phyloP scores from a whole-genome alignment of 2,113 vertebrate species.

The Cephalopterus ornatus region DNA sequence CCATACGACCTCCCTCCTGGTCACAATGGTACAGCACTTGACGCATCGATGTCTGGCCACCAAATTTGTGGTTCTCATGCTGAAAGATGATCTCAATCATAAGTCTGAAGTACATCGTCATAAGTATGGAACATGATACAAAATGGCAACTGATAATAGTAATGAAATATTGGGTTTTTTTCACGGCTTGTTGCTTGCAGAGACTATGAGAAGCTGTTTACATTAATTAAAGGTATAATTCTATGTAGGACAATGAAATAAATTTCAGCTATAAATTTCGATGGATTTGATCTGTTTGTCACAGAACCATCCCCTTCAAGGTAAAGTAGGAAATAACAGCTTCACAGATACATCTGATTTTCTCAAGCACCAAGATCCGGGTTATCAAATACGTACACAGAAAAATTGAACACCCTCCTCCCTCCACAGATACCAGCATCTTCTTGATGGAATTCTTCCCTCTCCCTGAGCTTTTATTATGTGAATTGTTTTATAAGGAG shows the following conservation, averaged over 20 bases:
- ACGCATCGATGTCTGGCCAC: neutral
- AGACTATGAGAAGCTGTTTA: neutral
- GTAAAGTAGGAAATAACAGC: neutral
- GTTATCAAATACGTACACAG: neutral
- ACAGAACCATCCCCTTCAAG: neutral
- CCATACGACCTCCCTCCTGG: neutral
- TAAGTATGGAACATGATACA: neutral
- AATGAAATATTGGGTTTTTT: neutral
- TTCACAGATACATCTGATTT: neutral
- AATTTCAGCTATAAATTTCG: neutral
- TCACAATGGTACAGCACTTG: neutral
- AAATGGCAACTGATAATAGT: neutral
- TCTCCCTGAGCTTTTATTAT: neutral
- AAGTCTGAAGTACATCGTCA: neutral
- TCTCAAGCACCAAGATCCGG: neutral
- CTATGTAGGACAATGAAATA: neutral
- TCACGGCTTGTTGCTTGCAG: neutral
- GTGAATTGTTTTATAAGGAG: neutral
- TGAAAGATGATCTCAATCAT: neutral
- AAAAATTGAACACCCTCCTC: neutral
- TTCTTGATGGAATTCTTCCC: neutral
- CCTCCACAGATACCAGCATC: accelerated
- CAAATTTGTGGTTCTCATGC: neutral
- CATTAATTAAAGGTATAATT: neutral
- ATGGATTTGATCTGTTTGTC: neutral